These are phyloP conservation scores for Amaurobius ferox DNA, from an alignment of 2,888 invertebrate genomes.

Conservation along the genomic window DNA sequence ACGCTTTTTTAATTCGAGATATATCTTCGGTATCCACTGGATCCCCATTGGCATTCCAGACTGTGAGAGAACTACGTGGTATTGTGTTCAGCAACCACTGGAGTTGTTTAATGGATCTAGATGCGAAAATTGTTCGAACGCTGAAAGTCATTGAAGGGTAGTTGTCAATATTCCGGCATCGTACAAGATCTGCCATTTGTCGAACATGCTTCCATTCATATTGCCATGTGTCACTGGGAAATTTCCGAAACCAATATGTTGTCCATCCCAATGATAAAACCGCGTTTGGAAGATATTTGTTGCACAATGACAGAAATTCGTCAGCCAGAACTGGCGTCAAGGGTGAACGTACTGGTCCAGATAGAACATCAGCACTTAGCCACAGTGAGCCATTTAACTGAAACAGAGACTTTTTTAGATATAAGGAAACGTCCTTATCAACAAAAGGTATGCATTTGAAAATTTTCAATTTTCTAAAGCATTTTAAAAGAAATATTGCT, in stretches of 20 bases:
- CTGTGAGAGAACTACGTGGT: constrained; percentile 84
- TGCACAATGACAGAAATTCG: constrained; percentile 82
- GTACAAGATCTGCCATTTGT: constrained; percentile 82
- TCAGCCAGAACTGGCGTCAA: constrained; percentile 82
- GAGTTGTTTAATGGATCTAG: constrained; percentile 82
- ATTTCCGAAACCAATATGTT: constrained; percentile 82
- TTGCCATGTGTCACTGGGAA: constrained; percentile 62
- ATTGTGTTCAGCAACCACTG: constrained; percentile 81
- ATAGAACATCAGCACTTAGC: constrained; percentile 91
- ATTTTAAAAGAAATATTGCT: too few relatives aligned
- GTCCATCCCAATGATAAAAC: constrained; percentile 92
- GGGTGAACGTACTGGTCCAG: constrained; percentile 84
- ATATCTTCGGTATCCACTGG: constrained; percentile 83
- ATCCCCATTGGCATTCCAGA: constrained; percentile 87
- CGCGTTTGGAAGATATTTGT: constrained; percentile 81
- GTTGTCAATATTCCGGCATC: constrained; percentile 76
- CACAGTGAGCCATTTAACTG: constrained; percentile 86
- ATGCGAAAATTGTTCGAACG: constrained; percentile 84
- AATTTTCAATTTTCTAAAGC: too few relatives aligned
- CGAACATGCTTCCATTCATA: constrained; percentile 80
- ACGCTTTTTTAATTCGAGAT: constrained; percentile 81
- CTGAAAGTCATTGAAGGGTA: constrained; percentile 88
- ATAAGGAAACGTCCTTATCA: too few relatives aligned
- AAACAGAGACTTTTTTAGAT: not conserved
- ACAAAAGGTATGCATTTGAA: too few relatives aligned